Evolutionary conservation across 2,113 vertebrate genomes (phyloP), one percentile per base, ranked within the genome.

Genomic region (Lates calcarifer): DNA sequence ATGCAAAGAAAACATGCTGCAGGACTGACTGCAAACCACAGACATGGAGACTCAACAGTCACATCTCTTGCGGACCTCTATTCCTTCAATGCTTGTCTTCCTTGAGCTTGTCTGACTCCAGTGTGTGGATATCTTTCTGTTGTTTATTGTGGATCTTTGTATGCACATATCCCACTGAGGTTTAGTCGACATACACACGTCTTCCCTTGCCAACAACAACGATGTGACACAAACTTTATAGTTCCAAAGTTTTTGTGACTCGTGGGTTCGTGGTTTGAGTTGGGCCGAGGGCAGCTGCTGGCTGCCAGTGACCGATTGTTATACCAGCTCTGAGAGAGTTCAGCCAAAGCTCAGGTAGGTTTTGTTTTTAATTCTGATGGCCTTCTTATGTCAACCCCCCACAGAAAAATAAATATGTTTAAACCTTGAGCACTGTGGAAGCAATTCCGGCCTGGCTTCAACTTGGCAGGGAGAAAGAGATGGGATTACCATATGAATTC

Each of bases 401-500:
- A 61, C 83, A 83, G 77, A 89, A 84, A 88, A 90, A 91, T 69
- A 94, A 92, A 92, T 90, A 89, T 51, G 39, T 85, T 92, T 53
- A 61, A 86, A 88, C 83, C 81, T 77, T 60, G 72, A 90, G 85
- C 65, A 58, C 84, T 61, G 87, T 79, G 81, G 86, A 91, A 86
- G 85, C 45, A 14, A 83, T 90, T 88, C 75, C 51, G 24, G 79
- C 60, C 77, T 66, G 53, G 84, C 61, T 93, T 90, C 77, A 81
- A 60, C 81, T 90, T 87, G 86, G 90, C 89, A 84, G 85, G 24
- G 29, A 70, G 74, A n/a, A n/a, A 51, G 82, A 83, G 83, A 91
- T 92, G 83, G 74, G 83, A 89, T 90, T 89, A 92, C 92, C 94
- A 94, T 87, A 86, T 90, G 90, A 92, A 83, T 61, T 84, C 81